A percentile compares a stretch with the other conserved stretches of the same genome.
These are phyloP conservation scores for Elysia chlorotica DNA, from an alignment of 1,140 invertebrate genomes.

Conservation along the genomic window DNA sequence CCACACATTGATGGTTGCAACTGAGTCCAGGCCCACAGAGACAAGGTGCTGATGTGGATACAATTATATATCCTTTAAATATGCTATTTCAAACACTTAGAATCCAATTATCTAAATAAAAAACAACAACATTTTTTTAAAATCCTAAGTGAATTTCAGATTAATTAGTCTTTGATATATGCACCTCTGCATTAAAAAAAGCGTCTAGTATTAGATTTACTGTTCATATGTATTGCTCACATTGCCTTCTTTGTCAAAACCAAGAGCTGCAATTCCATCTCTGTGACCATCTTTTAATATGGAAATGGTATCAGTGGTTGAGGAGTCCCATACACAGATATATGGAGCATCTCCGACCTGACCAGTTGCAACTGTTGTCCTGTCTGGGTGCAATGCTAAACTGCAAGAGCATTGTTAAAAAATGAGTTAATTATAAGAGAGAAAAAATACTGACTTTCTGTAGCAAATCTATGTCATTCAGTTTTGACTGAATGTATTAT, in stretches of 20 bases:
- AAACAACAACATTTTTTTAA: too few relatives aligned
- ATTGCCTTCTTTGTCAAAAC: constrained; percentile 56
- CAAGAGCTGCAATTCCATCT: constrained; percentile 53
- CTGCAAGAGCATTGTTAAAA: too few relatives aligned
- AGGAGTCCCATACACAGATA: constrained; percentile 61
- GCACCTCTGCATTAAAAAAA: too few relatives aligned
- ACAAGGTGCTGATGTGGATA: constrained; percentile 48
- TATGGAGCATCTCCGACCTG: constrained; percentile 60
- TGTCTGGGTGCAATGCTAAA: constrained; percentile 58
- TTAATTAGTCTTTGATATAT: too few relatives aligned
- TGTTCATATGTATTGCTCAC: constrained; percentile 32
- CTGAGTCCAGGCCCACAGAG: constrained; percentile 56
- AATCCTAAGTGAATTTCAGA: too few relatives aligned
- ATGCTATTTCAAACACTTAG: neutral
- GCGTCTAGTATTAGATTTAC: neutral
- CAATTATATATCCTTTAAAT: neutral
- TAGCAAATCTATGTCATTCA: too few relatives aligned
- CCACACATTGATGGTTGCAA: constrained; percentile 60
- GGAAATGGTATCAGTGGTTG: constrained; percentile 49
- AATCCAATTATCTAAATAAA: too few relatives aligned
- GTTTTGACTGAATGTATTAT: too few relatives aligned
- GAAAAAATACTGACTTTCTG: too few relatives aligned
- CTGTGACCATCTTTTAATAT: constrained; percentile 60
- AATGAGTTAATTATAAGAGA: too few relatives aligned
- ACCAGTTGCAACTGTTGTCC: constrained; percentile 57